These are phyloP conservation scores for Chloropsis cyanopogon DNA, from an alignment of 2,113 vertebrate genomes.

Conservation along the genomic window DNA sequence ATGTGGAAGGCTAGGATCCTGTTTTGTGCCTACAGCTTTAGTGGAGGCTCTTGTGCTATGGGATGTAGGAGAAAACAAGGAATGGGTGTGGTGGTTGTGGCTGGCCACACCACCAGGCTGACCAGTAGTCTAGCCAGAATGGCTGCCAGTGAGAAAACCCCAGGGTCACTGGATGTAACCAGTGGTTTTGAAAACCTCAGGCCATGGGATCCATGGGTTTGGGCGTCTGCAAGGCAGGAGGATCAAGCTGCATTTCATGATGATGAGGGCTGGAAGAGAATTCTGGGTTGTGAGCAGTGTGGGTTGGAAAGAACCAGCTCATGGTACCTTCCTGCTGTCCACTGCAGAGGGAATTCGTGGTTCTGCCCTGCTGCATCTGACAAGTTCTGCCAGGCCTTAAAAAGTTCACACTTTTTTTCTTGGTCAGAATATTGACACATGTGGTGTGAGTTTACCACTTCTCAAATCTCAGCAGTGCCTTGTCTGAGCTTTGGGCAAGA, in stretches of 20 bases:
- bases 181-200: background rate
- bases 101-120: background rate
- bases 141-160: background rate
- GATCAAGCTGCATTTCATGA: background rate
- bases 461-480: background rate
- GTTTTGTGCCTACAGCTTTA: background rate
- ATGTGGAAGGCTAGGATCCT: background rate
- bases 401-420: background rate
- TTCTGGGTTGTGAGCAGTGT: background rate
- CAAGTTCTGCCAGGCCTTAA: background rate
- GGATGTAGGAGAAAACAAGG: background rate
- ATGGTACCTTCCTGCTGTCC: background rate
- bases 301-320: background rate
- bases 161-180: background rate
- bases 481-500: background rate
- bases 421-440: background rate
- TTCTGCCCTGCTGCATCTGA: background rate
- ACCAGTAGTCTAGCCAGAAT: background rate
- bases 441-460: background rate
- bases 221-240: background rate
- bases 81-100: background rate
- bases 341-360: rapidly evolving
- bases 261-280: background rate
- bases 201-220: background rate
- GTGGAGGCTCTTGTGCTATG: background rate